Evolutionary conservation across 2,888 invertebrate species (phyloP).

Genomic region (Amphipoea oculea): DNA sequence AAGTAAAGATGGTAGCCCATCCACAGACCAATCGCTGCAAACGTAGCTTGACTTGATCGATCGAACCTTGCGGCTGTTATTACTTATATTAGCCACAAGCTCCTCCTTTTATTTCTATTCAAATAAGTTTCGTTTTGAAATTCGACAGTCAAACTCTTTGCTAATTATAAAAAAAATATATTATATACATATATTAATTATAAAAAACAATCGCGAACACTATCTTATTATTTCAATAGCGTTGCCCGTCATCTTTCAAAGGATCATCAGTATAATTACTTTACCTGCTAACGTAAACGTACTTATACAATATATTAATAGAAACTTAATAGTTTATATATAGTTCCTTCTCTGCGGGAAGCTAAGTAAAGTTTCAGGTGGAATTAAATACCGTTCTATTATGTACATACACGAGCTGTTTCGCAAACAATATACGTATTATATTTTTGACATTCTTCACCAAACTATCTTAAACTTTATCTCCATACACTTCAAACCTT

Average conservation of each 20-base stretch:
- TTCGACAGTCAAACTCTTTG: too few relatives aligned
- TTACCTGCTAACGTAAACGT: neutral
- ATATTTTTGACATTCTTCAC: neutral
- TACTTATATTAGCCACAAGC: too few relatives aligned
- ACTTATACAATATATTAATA: neutral
- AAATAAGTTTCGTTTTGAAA: too few relatives aligned
- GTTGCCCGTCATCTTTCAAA: neutral
- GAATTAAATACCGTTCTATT: neutral
- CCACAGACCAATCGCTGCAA: too few relatives aligned
- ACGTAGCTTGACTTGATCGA: too few relatives aligned
- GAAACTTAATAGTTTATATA: neutral
- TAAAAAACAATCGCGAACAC: neutral
- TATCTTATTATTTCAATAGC: neutral
- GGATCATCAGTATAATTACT: neutral
- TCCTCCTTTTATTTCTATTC: too few relatives aligned
- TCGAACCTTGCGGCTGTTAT: too few relatives aligned
- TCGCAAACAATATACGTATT: neutral
- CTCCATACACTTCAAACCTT: too few relatives aligned
- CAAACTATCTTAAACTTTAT: neutral
- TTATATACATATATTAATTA: too few relatives aligned
- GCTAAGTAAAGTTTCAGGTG: constrained; percentile 2
- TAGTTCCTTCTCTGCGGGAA: neutral
- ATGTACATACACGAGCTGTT: neutral
- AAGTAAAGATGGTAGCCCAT: too few relatives aligned
- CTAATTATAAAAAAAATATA: too few relatives aligned